Base-by-base conservation (phyloP, 2,888 invertebrate genomes). In the Pseudococcus jackbeardsleyi region DNA sequence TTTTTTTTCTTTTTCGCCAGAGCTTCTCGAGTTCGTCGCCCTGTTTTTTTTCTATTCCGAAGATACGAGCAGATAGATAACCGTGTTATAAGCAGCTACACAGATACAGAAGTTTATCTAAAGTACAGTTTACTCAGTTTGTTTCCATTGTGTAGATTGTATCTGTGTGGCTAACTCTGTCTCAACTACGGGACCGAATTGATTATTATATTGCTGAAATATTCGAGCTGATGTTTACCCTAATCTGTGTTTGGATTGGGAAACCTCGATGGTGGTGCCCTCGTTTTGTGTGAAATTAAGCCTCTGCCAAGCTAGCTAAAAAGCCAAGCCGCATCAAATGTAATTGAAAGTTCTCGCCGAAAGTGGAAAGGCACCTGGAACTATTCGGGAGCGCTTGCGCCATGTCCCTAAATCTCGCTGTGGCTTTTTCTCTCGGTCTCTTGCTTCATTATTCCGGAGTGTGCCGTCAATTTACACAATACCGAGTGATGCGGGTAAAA, bases 51-150 rank as follows among this genome's bases (percentile, higher is more conserved):
- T 17, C 46, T 12, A 46, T 11, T 5, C 19, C 68, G 26, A 26
- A 72, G 68, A 72, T 72, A 33, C 68, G 59, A 59, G 19, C 33
- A 33, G 68, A 72, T 72, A 59, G 19, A 59, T 72, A 72, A 72
- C 68, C 68, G 68, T 72, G 68, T 72, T 72, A 72, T 72, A 72
- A 33, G 26, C 68, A 72, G 59, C 59, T 17, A 46, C 50, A 15
- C 17, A 50, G 12, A 9, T 33, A 33, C 26, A 33, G 26, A 50
- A 15, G 5, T 12, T 50, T 50, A 50, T 50, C 50, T 4, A 15
- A 50, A 50, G 15, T 17, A 46, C 50, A 5, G 15, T 50, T 50
- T 50, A 50, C 17, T 5, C 46, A 11, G 2, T 11, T 46, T 11
- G 12, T 46, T 46, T 46, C 26, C 26, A 33, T 33, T 33, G 26